Percentiles rank a stretch among this genome's conserved stretches.
Conservation (phyloP, 2,888 invertebrate species). For the Tachina lurida region DNA sequence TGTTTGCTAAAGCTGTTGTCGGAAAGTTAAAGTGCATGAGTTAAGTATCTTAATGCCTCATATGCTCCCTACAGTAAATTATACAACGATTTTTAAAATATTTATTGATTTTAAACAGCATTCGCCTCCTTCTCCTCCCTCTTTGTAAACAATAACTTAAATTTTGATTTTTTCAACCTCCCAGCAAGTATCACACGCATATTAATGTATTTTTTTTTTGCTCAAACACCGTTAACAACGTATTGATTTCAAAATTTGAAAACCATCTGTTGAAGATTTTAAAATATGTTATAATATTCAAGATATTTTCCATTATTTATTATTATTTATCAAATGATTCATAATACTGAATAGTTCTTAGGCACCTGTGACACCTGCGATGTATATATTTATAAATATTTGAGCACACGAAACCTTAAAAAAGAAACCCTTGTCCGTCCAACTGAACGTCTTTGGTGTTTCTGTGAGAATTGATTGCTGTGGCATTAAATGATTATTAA, state of each 20-base stretch:
- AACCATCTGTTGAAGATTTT: slow-evolving; percentile 53
- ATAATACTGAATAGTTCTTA: slow-evolving; percentile 6
- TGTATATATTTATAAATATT: not conserved
- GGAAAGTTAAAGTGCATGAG: too few species aligned
- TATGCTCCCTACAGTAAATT: too few species aligned
- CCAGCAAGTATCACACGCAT: slow-evolving; percentile 69
- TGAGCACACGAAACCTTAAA: slow-evolving; percentile 66
- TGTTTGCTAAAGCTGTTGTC: too few species aligned
- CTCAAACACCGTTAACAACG: slow-evolving; percentile 51
- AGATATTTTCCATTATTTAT: slow-evolving; percentile 22
- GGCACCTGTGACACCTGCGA: slow-evolving; percentile 64
- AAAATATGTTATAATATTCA: slow-evolving; percentile 28
- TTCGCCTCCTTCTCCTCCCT: too few species aligned
- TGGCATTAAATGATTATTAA: slow-evolving; percentile 53
- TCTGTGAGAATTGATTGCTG: slow-evolving; percentile 57
- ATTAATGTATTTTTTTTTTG: slow-evolving; percentile 22
- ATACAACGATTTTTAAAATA: too few species aligned
- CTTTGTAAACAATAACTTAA: too few species aligned
- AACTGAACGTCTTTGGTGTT: not conserved
- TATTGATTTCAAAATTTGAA: slow-evolving; percentile 52
- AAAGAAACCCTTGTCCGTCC: slow-evolving; percentile 25
- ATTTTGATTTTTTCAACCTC: slow-evolving; percentile 58
- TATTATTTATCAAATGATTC: slow-evolving; percentile 2
- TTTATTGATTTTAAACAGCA: too few species aligned
- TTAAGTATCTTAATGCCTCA: too few species aligned